Conservation (phyloP, 2,113 vertebrate species). For the Desmodus rotundus region DNA sequence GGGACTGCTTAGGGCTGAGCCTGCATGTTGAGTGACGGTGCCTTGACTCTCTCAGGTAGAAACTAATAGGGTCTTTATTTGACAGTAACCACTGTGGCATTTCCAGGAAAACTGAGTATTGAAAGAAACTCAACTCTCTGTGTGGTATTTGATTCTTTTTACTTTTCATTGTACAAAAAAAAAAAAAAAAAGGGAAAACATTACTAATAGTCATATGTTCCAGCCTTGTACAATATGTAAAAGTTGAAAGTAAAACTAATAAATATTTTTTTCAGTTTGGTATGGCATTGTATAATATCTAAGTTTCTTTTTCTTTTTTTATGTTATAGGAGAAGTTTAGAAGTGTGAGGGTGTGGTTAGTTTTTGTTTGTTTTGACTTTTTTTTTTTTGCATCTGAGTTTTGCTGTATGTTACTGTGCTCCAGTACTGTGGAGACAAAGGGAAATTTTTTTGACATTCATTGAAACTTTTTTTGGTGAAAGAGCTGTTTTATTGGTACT, state of each 20-base stretch:
- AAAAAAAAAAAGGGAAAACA: not conserved
- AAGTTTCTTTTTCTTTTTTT: not conserved
- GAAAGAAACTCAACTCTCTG: not conserved
- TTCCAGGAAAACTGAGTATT: constrained; percentile 47
- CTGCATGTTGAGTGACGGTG: not conserved
- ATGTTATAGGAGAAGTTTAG: not conserved
- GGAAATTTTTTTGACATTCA: not conserved
- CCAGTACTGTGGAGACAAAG: not conserved
- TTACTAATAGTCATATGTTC: not conserved
- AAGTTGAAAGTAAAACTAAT: not conserved
- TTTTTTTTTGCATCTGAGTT: not conserved
- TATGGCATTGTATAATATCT: not conserved
- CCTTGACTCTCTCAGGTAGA: not conserved
- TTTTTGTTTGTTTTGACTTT: not conserved
- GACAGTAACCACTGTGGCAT: not conserved
- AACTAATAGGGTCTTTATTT: constrained; percentile 13
- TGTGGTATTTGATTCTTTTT: not conserved
- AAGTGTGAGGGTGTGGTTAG: not conserved
- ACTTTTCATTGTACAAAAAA: constrained; percentile 9
- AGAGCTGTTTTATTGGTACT: not conserved
- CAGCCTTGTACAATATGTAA: not conserved
- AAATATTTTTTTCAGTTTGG: not conserved
- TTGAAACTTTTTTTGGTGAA: not conserved
- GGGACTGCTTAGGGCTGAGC: not conserved
- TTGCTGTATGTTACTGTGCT: not conserved